A percentile compares a stretch with the other conserved stretches of the same genome.
Evolutionary conservation across 2,113 vertebrate genomes (phyloP).

Genomic region (Ifrita kowaldi): DNA sequence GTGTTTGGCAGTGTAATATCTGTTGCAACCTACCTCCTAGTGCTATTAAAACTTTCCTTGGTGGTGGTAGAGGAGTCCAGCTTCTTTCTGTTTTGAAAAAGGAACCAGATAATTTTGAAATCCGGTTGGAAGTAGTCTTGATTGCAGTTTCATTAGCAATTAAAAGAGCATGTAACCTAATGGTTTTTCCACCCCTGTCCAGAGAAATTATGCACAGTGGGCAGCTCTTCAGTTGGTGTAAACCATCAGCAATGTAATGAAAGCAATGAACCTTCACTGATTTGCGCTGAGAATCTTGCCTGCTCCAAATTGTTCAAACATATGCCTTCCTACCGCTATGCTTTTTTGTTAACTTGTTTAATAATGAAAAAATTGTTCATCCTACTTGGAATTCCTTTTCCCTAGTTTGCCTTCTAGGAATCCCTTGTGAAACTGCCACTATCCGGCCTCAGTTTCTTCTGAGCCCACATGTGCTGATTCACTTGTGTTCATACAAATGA

Average conservation of each 20-base stretch:
- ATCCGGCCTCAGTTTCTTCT: not conserved
- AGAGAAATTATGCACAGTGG: conserved; percentile 55
- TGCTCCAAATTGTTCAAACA: conserved; percentile 5
- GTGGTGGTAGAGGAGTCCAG: not conserved
- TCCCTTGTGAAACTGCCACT: not conserved
- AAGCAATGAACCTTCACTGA: conserved; percentile 56
- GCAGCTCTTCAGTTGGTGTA: conserved; percentile 51
- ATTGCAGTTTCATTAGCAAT: conserved; percentile 58
- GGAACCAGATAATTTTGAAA: conserved; percentile 13
- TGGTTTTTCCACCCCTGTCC: not conserved
- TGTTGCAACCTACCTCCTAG: not conserved
- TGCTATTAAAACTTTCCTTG: not conserved
- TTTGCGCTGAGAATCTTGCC: conserved; percentile 8
- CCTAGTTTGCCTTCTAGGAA: not conserved
- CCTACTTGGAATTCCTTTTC: not conserved
- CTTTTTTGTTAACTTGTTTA: conserved; percentile 15
- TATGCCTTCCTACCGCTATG: conserved; percentile 5
- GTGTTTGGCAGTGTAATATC: not conserved
- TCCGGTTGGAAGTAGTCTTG: not conserved
- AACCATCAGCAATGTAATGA: not conserved
- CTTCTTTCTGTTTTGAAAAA: not conserved
- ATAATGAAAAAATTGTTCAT: not conserved
- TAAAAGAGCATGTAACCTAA: conserved; percentile 51
- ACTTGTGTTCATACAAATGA: not conserved
- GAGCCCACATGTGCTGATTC: not conserved